These are phyloP conservation scores for Sebastiscus tertius DNA, from an alignment of 2,797 vertebrate species.

Conservation along the genomic window DNA sequence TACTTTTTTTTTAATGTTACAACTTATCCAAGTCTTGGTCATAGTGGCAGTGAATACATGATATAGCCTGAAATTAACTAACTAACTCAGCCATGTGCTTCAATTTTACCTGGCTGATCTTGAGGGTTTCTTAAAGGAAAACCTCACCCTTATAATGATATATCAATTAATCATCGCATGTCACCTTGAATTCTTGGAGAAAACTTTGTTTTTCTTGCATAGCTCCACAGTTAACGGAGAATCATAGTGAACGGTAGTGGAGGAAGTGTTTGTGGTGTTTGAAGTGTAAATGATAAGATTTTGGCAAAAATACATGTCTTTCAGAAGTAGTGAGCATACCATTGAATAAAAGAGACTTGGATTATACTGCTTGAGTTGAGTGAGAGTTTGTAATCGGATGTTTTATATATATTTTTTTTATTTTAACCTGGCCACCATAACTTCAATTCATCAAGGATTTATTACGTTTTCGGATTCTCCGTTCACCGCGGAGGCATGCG, in stretches of 20 bases:
- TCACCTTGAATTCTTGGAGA: background rate
- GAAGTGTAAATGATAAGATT: no score
- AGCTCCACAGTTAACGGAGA: background rate
- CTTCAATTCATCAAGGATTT: background rate
- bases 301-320: no score
- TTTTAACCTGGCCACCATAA: background rate
- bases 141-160: background rate
- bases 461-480: background rate
- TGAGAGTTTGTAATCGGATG: background rate
- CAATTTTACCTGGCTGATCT: background rate
- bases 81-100: background rate
- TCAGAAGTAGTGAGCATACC: no score
- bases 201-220: background rate
- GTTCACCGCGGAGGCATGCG: fast-evolving
- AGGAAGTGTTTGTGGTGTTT: no score
- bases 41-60: background rate
- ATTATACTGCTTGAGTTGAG: no score
- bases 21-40: background rate
- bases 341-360: no score
- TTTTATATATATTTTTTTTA: background rate
- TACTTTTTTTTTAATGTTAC: background rate
- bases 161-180: background rate
- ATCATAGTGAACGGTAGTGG: background rate
- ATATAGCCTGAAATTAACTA: background rate
- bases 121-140: background rate